Conservation (phyloP, 2,888 invertebrate genomes). For the Oscheius sp. region DNA sequence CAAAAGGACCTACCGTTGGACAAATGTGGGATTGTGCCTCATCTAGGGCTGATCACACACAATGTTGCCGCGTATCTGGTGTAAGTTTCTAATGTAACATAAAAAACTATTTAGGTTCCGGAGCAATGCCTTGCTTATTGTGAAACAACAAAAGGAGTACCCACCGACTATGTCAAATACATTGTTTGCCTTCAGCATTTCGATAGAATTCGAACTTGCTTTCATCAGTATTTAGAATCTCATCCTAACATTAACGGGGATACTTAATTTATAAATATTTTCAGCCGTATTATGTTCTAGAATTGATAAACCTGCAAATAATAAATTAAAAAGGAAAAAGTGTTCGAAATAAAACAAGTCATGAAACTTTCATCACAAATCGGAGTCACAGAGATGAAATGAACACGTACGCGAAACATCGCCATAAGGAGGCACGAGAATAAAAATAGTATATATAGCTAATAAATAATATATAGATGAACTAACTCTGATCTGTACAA, state of each 20-base stretch:
- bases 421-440: too few relatives aligned
- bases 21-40: slow-evolving; percentile 70
- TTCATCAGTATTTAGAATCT: slow-evolving; percentile 59
- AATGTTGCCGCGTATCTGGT: slow-evolving; percentile 55
- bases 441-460: neutral
- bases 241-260: slow-evolving; percentile 65
- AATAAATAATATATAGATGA: neutral
- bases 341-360: neutral
- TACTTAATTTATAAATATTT: too few relatives aligned
- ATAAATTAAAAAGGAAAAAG: neutral
- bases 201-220: slow-evolving; percentile 67
- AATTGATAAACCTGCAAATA: neutral
- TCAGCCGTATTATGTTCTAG: too few relatives aligned
- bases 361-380: neutral
- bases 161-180: slow-evolving; percentile 66
- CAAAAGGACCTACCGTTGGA: slow-evolving; percentile 68
- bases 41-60: slow-evolving; percentile 61
- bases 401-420: neutral
- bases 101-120: slow-evolving; percentile 42
- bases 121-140: slow-evolving; percentile 67
- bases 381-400: neutral
- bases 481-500: too few relatives aligned
- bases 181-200: slow-evolving; percentile 65
- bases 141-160: slow-evolving; percentile 69
- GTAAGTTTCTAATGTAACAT: slow-evolving; percentile 25